Percentiles rank a stretch among this genome's conserved stretches.
Evolutionary conservation across 2,797 vertebrate genomes (phyloP).

Genomic region (Cyclura pinguis): DNA sequence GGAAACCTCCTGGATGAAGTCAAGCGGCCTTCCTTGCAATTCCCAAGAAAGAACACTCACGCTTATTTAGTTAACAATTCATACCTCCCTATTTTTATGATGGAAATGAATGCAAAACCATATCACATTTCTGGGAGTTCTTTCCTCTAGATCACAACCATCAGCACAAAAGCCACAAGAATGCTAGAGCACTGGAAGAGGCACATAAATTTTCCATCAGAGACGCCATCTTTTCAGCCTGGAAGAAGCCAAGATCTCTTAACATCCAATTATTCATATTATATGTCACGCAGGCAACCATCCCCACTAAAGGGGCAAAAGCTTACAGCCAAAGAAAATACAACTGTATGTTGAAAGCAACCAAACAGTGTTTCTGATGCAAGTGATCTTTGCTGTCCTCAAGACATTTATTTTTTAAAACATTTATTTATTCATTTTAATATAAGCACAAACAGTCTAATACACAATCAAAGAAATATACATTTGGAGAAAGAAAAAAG

Average conservation of each 20-base stretch:
- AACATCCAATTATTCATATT: no score
- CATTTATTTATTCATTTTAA: no score
- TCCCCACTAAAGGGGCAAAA: neutral
- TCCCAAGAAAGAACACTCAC: neutral
- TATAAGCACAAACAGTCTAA: no score
- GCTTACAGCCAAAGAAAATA: neutral
- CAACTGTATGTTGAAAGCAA: neutral
- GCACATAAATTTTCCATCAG: neutral
- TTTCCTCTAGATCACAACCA: neutral
- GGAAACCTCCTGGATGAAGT: neutral
- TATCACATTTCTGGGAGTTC: neutral
- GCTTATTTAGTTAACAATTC: neutral
- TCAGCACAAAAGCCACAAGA: neutral
- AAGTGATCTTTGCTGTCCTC: neutral
- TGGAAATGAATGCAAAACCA: neutral
- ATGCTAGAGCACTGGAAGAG: neutral
- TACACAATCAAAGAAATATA: no score
- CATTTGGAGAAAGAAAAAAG: no score
- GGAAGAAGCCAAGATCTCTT: neutral
- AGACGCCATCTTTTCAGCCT: neutral
- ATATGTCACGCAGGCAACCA: neutral
- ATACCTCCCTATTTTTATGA: neutral
- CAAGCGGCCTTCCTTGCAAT: accelerated
- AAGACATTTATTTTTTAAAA: neutral
- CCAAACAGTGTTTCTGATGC: neutral